These are phyloP conservation scores for Myanophis thanlyinensis DNA, from an alignment of 2,113 vertebrate species.

Conservation along the genomic window DNA sequence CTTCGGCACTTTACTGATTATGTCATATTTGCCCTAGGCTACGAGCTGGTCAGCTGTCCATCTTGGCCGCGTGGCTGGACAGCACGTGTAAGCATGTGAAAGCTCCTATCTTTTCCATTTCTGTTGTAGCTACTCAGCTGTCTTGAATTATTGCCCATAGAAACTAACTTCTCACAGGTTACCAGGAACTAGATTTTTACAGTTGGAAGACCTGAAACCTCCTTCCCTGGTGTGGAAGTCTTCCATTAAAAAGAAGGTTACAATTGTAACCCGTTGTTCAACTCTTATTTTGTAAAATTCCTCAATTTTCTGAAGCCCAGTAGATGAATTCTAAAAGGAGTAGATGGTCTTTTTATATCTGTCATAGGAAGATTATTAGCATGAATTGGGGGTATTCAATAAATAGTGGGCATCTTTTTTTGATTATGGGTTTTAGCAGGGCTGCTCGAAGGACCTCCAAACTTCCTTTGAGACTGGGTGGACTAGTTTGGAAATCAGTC, in stretches of 20 bases:
- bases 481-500: neutral
- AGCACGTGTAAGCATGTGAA: constrained; percentile 51
- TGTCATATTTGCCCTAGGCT: constrained; percentile 61
- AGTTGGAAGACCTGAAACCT: neutral
- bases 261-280: neutral
- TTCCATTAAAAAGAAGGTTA: neutral
- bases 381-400: neutral
- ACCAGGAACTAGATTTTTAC: neutral
- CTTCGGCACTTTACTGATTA: constrained; percentile 59
- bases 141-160: constrained; percentile 41
- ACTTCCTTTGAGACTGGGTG: neutral
- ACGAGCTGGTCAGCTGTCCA: constrained; percentile 58
- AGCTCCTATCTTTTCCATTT: constrained; percentile 54
- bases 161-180: constrained; percentile 24
- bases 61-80: constrained; percentile 59
- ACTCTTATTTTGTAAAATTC: neutral
- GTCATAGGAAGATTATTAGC: neutral
- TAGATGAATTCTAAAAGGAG: neutral
- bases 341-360: neutral
- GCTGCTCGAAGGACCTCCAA: neutral
- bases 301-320: neutral
- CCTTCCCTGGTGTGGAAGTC: neutral
- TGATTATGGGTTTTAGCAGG: neutral
- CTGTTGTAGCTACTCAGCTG: constrained; percentile 59
- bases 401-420: neutral